Evolutionary conservation across 2,888 invertebrate species (phyloP).

Genomic region (Morinoia aosen): DNA sequence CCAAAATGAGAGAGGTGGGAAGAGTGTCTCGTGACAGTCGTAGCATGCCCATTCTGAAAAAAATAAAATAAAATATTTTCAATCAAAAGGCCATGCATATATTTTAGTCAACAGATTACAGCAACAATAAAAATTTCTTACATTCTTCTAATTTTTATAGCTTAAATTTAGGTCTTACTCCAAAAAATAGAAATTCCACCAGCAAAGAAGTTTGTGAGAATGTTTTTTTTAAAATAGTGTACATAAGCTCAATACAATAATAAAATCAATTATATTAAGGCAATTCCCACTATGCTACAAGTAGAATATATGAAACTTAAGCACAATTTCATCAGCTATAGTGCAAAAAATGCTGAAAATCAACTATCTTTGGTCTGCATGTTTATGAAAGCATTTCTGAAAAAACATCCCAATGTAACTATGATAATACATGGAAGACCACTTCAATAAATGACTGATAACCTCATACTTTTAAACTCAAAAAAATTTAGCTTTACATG

Average conservation of each 20-base stretch:
- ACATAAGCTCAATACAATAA: background rate
- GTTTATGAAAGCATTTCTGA: background rate
- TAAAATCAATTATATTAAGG: background rate
- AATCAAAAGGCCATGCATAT: background rate
- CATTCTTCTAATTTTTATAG: too few relatives aligned
- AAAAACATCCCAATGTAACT: background rate
- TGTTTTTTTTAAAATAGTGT: background rate
- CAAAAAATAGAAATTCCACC: background rate
- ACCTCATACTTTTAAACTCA: background rate
- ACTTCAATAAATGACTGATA: background rate
- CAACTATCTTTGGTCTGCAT: background rate
- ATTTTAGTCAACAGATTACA: background rate
- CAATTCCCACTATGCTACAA: background rate
- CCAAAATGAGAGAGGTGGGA: slow-evolving; percentile 60
- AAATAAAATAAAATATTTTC: background rate
- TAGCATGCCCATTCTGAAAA: slow-evolving; percentile 60
- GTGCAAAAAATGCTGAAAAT: background rate
- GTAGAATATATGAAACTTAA: background rate
- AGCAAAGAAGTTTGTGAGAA: background rate
- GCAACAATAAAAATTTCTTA: too few relatives aligned
- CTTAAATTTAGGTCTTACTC: too few relatives aligned
- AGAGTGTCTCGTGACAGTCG: slow-evolving; percentile 61
- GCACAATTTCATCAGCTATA: background rate
- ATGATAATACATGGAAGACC: background rate
- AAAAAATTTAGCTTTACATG: background rate